Base-by-base conservation (phyloP, 2,113 vertebrate species). In the Microcebus jonahi region DNA sequence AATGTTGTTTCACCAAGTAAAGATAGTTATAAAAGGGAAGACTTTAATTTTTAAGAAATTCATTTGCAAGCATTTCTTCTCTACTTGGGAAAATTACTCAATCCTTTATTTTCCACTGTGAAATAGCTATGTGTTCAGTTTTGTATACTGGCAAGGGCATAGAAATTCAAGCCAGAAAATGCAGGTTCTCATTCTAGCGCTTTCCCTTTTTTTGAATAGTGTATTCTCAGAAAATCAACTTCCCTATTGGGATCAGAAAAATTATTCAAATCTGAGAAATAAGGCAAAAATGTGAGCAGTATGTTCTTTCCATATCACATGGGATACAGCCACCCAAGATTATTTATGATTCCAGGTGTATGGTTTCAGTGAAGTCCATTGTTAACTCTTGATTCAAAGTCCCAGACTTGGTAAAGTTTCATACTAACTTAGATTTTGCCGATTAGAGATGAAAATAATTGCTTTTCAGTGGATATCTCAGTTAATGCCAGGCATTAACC, bases 131-230 rank as follows among this genome's bases (percentile, higher is more conserved):
- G 17, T 65, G 63, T 67, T 85, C 31, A 91, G 14, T 82, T 87
- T 36, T 29, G 5, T 59, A 5, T 80, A 34, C 23, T 91, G 79
- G 29, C 75, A 81, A 88, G 20, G 10, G 65, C 73, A 39, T 8
- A 89, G n/a, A 94, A 93, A 79, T 57, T 71, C 68, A 87, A 89
- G 73, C 55, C 61, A 87, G 9, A 53, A 57, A 48, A 76, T 65
- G 50, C 0, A 87, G 20, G 10, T 45, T 71, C 9, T 77, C 90
- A 83, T 77, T 71, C 45, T 25, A 59, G n/a, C 73, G 12, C 13
- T 87, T 91, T 76, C 9, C 9, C 15, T 68, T 17, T 70, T 63
- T 13, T 39, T 31, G 48, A 65, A 82, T 34, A 25, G 17, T 42
- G 36, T 10, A 14, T 79, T 83, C 2, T 25, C 67, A 71, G 27